Percentiles rank a stretch among this genome's conserved stretches.
Evolutionary conservation across 1,140 invertebrate species (phyloP).

Genomic region (Mesaphorura yosii): DNA sequence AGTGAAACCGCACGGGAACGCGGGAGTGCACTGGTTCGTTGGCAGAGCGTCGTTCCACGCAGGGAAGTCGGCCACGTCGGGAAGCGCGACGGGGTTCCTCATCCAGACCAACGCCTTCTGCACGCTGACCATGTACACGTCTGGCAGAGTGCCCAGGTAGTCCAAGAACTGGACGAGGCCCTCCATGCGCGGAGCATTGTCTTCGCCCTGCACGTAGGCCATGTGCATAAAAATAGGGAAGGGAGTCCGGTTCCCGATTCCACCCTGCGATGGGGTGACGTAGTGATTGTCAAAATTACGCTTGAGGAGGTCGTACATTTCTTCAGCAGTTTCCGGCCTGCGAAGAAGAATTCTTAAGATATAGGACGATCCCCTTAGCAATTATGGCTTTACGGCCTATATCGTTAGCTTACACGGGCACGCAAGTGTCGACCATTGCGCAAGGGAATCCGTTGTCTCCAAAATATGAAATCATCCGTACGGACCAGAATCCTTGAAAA

Average conservation of each 20-base stretch:
- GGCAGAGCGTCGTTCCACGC: neutral
- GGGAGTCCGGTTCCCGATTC: slow-evolving; percentile 45
- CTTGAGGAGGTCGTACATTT: slow-evolving; percentile 41
- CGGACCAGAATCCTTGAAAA: slow-evolving; percentile 36
- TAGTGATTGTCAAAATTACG: slow-evolving; percentile 45
- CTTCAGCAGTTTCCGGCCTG: slow-evolving; percentile 37
- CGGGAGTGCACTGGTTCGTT: neutral
- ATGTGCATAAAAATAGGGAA: slow-evolving; percentile 49
- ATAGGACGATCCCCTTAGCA: neutral
- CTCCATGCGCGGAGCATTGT: neutral
- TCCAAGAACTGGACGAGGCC: slow-evolving; percentile 26
- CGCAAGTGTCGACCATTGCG: slow-evolving; percentile 41
- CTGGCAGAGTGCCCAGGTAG: slow-evolving; percentile 12
- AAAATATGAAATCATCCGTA: slow-evolving; percentile 36
- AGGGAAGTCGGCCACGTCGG: neutral
- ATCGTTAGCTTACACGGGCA: slow-evolving; percentile 17
- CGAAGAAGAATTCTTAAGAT: neutral
- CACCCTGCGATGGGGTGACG: too few relatives aligned
- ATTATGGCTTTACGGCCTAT: neutral
- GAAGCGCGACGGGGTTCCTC: slow-evolving; percentile 30
- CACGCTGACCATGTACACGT: slow-evolving; percentile 32
- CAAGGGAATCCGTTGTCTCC: slow-evolving; percentile 32
- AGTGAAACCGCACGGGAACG: neutral
- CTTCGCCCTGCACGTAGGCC: slow-evolving; percentile 38
- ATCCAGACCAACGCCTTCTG: slow-evolving; percentile 37